These are phyloP conservation scores for Altica lythri DNA, from an alignment of 2,888 invertebrate species.

Conservation along the genomic window DNA sequence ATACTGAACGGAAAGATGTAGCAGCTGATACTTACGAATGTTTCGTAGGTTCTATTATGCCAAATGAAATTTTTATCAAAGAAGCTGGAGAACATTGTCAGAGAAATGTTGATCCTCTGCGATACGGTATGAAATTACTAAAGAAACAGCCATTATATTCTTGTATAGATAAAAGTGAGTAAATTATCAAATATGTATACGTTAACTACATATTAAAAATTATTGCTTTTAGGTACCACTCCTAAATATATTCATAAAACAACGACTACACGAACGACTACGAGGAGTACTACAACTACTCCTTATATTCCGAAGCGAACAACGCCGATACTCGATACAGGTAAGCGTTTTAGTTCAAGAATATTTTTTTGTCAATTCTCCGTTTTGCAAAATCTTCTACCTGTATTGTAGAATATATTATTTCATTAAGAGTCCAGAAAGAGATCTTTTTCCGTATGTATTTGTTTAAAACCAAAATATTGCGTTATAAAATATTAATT, in stretches of 20 bases:
- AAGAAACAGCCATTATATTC: conserved; percentile 53
- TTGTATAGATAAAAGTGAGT: conserved; percentile 45
- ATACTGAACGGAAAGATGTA: conserved; percentile 67
- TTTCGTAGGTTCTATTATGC: conserved; percentile 66
- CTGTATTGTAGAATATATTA: too few species aligned
- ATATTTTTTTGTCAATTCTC: too few species aligned
- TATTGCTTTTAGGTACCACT: conserved; percentile 29
- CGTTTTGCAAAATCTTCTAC: too few species aligned
- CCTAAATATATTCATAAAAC: conserved; percentile 21
- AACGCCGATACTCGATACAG: conserved; percentile 33
- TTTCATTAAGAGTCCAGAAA: too few species aligned
- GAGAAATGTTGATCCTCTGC: conserved; percentile 63
- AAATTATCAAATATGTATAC: conserved; percentile 16
- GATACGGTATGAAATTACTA: conserved; percentile 66
- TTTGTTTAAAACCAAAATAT: too few species aligned
- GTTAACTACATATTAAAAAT: not conserved
- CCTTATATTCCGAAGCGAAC: conserved; percentile 31
- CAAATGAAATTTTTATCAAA: conserved; percentile 66
- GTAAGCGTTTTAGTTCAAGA: conserved; percentile 32
- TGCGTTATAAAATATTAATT: too few species aligned
- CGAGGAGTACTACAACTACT: conserved; percentile 21
- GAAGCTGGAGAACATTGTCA: conserved; percentile 71
- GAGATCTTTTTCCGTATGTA: too few species aligned
- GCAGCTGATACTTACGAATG: conserved; percentile 65
- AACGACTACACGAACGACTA: conserved; percentile 24